A percentile compares a stretch with the other conserved stretches of the same genome.
phyloP scores from a whole-genome alignment of 2,888 invertebrate genomes.

The Hyposoter didymator region DNA sequence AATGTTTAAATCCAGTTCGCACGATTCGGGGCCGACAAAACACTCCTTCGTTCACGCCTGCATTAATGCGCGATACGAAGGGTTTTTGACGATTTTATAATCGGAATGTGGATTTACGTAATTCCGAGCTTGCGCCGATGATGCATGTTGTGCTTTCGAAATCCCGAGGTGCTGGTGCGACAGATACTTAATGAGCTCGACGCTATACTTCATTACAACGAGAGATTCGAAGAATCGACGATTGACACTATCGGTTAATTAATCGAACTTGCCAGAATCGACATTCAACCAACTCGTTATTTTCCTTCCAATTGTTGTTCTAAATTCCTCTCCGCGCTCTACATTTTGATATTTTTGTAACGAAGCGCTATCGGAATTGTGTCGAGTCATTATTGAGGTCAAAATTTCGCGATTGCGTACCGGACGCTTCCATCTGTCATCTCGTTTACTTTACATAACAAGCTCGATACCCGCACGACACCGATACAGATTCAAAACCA shows the following conservation, averaged over 20 bases:
- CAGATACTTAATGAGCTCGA: constrained; percentile 78
- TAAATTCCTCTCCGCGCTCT: constrained; percentile 63
- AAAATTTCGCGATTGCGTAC: too few species aligned
- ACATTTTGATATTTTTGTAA: constrained; percentile 41
- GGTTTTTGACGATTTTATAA: constrained; percentile 43
- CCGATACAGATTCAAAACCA: constrained; percentile 10
- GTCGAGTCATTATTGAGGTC: constrained; percentile 72
- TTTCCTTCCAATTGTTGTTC: not conserved
- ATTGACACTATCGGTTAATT: constrained; percentile 72
- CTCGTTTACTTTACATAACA: too few species aligned
- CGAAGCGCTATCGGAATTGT: constrained; percentile 74
- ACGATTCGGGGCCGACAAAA: constrained; percentile 43
- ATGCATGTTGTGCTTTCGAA: constrained; percentile 84
- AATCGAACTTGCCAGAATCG: too few species aligned
- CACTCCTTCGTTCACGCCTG: constrained; percentile 31
- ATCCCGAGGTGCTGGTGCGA: constrained; percentile 82
- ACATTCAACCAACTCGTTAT: too few species aligned
- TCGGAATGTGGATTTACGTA: constrained; percentile 70
- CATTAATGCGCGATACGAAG: constrained; percentile 10
- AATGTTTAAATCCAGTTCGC: constrained; percentile 58
- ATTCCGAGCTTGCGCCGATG: constrained; percentile 84
- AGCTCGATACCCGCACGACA: constrained; percentile 4
- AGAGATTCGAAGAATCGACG: constrained; percentile 53
- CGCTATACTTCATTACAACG: constrained; percentile 66
- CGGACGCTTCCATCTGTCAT: too few species aligned